phyloP scores from a whole-genome alignment of 2,888 invertebrate species.

The Drosophila testacea region DNA sequence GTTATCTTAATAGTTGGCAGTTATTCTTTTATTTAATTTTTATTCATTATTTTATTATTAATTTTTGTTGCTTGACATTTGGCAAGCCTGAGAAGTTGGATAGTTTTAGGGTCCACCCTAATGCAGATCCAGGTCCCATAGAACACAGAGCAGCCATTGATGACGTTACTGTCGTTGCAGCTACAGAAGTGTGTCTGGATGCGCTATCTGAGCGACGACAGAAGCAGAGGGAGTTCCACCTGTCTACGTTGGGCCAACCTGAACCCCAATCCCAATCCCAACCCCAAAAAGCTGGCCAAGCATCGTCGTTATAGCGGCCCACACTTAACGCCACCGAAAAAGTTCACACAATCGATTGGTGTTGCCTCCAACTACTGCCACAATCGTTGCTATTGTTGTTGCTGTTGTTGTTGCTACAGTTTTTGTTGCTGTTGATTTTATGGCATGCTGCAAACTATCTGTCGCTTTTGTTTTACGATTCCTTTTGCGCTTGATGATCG shows the following conservation, averaged over 20 bases:
- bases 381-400: slow-evolving; percentile 28
- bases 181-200: slow-evolving; percentile 34
- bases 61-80: no score
- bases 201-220: slow-evolving; percentile 61
- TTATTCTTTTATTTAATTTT: no score
- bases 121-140: slow-evolving; percentile 14
- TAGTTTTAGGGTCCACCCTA: slow-evolving; percentile 39
- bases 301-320: slow-evolving; percentile 34
- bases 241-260: slow-evolving; percentile 8
- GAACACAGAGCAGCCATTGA: slow-evolving; percentile 43
- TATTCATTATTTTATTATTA: no score
- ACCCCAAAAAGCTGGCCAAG: slow-evolving; percentile 8
- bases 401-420: slow-evolving; percentile 12
- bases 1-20: no score
- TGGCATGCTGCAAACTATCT: slow-evolving; percentile 74
- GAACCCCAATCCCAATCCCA: not conserved
- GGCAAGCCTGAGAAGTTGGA: not conserved
- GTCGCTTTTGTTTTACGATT: slow-evolving; percentile 80
- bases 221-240: slow-evolving; percentile 37
- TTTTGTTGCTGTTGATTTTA: slow-evolving; percentile 61
- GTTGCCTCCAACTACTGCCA: slow-evolving; percentile 58
- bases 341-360: slow-evolving; percentile 73
- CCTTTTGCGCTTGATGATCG: slow-evolving; percentile 77
- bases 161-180: slow-evolving; percentile 51
- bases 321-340: slow-evolving; percentile 65